Evolutionary conservation across 2,888 invertebrate genomes (phyloP), one percentile per base, ranked within the genome.

Genomic region (Pseudococcus longispinus): DNA sequence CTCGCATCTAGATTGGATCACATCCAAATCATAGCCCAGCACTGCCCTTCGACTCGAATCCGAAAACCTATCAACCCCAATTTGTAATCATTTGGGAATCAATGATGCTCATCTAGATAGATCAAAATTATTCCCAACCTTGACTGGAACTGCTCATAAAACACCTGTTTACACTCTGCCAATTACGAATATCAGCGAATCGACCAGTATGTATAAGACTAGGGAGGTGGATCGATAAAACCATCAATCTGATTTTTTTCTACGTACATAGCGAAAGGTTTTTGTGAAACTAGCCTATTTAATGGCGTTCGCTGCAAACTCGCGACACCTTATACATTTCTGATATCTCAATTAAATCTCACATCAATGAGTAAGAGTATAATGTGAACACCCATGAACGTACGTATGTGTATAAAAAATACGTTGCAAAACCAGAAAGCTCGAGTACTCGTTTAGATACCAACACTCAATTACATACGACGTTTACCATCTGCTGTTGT

Each of bases 291-390:
- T 26, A 65, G 65, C 26, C 13, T 6, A 65, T 60, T 60, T 60
- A 60, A 60, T 60, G 4, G 46, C 46, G 13, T 4, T 20, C 4
- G 20, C 60, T 8, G 18, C 9, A 65, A 1, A 51, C 2, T 1
- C n/a, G 51, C 51, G 51, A 51, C 65, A 26, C 65, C 65, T 26
- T 23, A 60, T 11, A 60, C 23, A 65, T 26, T 60, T 23, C 26
- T 26, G 11, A 65, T 65, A 65, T 65, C 65, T 65, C 65, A 65
- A 65, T 65, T 65, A 65, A 65, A 65, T 65, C 65, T 65, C 65
- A 65, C 11, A 65, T 65, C 51, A 65, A 26, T 15, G 20, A 20
- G 20, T 37, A 37, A 6, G 8, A 6, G 3, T 32, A 37, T n/a
- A 51, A 3, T 26, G 26, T 5, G 26, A 11, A 65, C 13, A 26